Conservation (phyloP, 2,888 invertebrate genomes). For the Xestia sexstrigata region DNA sequence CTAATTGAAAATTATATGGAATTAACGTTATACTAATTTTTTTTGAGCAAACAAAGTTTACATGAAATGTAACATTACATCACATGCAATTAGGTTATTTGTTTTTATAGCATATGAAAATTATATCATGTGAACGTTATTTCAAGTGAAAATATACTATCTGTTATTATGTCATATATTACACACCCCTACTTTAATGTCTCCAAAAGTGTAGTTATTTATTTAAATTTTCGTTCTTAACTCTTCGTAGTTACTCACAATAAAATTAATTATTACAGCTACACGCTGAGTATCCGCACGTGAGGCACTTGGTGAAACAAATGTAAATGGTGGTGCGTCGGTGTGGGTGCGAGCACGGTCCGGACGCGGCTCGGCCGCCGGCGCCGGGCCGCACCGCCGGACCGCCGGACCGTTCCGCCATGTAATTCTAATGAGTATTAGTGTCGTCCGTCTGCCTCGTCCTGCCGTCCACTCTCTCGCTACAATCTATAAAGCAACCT, state of each 20-base stretch:
- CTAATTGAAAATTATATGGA: too few species aligned
- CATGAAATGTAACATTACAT: too few species aligned
- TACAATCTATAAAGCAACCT: constrained; percentile 72
- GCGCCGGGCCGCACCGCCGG: constrained; percentile 40
- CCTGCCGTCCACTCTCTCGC: constrained; percentile 72
- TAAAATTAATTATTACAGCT: constrained; percentile 35
- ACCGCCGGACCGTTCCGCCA: constrained; percentile 82
- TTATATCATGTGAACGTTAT: too few species aligned
- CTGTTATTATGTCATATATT: too few species aligned
- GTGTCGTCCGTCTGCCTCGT: constrained; percentile 82
- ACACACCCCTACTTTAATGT: background rate
- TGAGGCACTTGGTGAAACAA: constrained; percentile 54
- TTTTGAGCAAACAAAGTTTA: too few species aligned
- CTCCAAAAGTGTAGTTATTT: background rate
- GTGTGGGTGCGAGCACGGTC: constrained; percentile 45
- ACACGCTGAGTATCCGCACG: constrained; percentile 18
- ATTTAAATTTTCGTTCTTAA: background rate
- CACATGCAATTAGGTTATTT: too few species aligned
- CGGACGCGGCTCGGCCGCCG: constrained; percentile 45
- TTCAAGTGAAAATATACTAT: too few species aligned
- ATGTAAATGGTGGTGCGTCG: constrained; percentile 55
- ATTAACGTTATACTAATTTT: too few species aligned
- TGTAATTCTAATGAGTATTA: constrained; percentile 91
- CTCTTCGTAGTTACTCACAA: constrained; percentile 12
- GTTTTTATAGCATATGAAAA: too few species aligned